Evolutionary conservation across 1,140 invertebrate species (phyloP).

Genomic region (Saccostrea cuccullata): DNA sequence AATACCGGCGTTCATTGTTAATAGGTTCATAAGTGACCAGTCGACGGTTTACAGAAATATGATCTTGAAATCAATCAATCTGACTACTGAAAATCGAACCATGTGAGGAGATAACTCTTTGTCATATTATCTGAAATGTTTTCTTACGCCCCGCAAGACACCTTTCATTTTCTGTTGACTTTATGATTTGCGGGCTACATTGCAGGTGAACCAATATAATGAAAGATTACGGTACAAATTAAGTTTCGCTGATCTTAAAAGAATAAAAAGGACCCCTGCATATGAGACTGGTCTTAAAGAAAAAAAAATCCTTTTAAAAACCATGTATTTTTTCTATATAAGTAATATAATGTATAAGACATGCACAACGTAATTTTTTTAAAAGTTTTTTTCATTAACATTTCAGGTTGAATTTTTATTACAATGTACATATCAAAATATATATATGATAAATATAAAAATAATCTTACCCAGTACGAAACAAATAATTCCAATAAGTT

Average conservation of each 20-base stretch:
- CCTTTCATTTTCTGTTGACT: background rate
- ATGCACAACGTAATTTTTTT: too few species aligned
- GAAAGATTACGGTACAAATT: background rate
- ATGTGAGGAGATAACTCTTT: background rate
- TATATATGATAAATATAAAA: background rate
- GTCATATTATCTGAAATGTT: constrained; percentile 8
- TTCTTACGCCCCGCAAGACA: background rate
- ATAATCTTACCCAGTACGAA: constrained; percentile 5
- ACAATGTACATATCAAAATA: background rate
- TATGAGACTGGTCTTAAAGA: background rate
- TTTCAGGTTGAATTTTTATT: too few species aligned
- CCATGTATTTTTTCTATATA: too few species aligned
- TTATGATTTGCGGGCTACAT: background rate
- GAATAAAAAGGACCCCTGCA: background rate
- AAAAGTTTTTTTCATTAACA: too few species aligned
- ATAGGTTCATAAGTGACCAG: background rate
- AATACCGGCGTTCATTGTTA: background rate
- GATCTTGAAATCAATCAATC: constrained; percentile 25
- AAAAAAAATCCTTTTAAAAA: too few species aligned
- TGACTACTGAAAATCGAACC: background rate
- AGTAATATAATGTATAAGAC: too few species aligned
- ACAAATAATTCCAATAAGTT: background rate
- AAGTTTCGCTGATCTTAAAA: background rate
- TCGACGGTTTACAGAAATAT: background rate
- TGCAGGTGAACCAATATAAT: constrained; percentile 22